Base-by-base conservation (phyloP, 2,888 invertebrate genomes). In the Melipona beecheii region DNA sequence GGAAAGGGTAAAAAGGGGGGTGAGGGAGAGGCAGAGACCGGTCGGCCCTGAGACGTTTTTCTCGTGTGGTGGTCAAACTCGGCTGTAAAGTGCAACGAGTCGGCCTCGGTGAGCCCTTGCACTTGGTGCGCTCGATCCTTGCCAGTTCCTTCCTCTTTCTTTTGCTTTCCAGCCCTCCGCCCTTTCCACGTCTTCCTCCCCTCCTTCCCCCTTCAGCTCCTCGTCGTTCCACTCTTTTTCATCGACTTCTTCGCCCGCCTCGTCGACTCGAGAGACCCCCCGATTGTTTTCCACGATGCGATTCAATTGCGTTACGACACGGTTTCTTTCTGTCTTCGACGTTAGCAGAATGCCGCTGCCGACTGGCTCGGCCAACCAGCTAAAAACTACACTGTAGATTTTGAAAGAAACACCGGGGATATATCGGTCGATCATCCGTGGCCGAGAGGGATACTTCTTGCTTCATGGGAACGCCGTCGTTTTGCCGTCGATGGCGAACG, bases 31-130 rank as follows among this genome's bases (percentile, higher is more conserved):
- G 43, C 43, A 64, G 79, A 81, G 86, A 89, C 86, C 56, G 87
- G 89, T 86, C 88, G 89, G 84, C 89, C 89, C 89, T 89, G 89
- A 89, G 89, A 89, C 89, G 83, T 89, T 89, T 89, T 89, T 89
- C 89, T 89, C 89, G 50, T 89, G 77, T 86, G 84, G 85, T 86
- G 89, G 88, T 89, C 89, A 89, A 89, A 89, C 89, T 77, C 71
- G 89, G 84, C 76, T 86, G 86, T 89, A 89, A 89, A 89, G 88
- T 88, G 89, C 89, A 89, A 89, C 89, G 89, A 89, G 89, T 86
- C 89, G 88, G 87, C 89, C 89, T 89, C 88, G 86, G 86, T 89
- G 86, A 89, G 87, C 77, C 76, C 89, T 85, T 87, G 87, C 84
- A 62, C 85, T 86, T 81, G 87, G 80, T 84, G 80, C 82, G 81